These are phyloP conservation scores for Apoda limacodes DNA, from an alignment of 2,888 invertebrate genomes.

Conservation along the genomic window DNA sequence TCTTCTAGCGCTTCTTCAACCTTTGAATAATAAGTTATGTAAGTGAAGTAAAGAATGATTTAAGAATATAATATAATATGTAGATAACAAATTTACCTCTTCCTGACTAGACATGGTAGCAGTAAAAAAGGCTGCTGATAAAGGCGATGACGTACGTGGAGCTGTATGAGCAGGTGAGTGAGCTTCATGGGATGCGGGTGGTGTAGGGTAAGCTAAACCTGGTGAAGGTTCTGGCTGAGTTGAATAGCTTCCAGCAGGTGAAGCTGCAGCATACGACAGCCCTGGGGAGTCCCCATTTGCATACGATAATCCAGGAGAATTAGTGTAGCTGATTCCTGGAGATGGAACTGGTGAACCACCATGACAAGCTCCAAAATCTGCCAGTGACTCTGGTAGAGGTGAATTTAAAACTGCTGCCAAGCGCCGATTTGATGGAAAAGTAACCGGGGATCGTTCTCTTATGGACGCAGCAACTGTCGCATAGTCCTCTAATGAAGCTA, in stretches of 20 bases:
- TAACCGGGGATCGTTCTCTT: slow-evolving; percentile 68
- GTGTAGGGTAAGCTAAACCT: slow-evolving; percentile 85
- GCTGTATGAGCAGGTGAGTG: slow-evolving; percentile 73
- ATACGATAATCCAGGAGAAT: slow-evolving; percentile 79
- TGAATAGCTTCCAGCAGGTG: slow-evolving; percentile 52
- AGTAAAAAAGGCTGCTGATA: slow-evolving; percentile 87
- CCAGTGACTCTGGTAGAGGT: slow-evolving; percentile 81
- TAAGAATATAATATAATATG: neutral
- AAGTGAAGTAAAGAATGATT: neutral
- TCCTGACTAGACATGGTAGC: slow-evolving; percentile 88
- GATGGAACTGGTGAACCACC: slow-evolving; percentile 61
- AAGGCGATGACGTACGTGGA: slow-evolving; percentile 82
- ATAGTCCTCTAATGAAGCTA: slow-evolving; percentile 73
- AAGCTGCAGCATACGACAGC: slow-evolving; percentile 47
- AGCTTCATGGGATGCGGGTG: slow-evolving; percentile 89
- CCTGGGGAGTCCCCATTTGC: slow-evolving; percentile 73
- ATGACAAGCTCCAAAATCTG: slow-evolving; percentile 87
- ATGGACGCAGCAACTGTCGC: slow-evolving; percentile 69
- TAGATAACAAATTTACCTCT: slow-evolving; percentile 49
- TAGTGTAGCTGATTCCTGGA: slow-evolving; percentile 65
- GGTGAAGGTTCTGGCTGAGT: slow-evolving; percentile 71
- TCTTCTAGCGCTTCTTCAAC: slow-evolving; percentile 89
- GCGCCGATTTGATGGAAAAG: slow-evolving; percentile 76
- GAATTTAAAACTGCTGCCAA: slow-evolving; percentile 83
- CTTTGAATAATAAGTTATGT: slow-evolving; percentile 32